Evolutionary conservation across 1,140 invertebrate genomes (phyloP).

Genomic region (Hyles vespertilio): DNA sequence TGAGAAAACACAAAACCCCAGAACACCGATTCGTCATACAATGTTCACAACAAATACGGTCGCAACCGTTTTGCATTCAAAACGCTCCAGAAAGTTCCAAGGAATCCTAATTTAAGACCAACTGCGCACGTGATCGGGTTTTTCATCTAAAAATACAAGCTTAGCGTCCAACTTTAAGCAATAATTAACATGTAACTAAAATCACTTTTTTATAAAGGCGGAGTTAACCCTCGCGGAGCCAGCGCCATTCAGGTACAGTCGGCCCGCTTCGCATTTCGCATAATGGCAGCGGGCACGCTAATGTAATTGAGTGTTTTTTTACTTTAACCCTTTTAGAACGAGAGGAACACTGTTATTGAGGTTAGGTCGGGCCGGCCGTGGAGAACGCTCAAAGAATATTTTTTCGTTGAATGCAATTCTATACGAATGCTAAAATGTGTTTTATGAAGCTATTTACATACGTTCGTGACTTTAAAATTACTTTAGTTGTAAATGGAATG

Average conservation of each 20-base stretch:
- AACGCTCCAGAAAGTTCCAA: too few relatives aligned
- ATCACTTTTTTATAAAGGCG: slow-evolving; percentile 4
- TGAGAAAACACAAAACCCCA: too few relatives aligned
- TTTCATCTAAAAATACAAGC: too few relatives aligned
- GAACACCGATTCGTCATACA: too few relatives aligned
- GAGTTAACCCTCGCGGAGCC: too few relatives aligned
- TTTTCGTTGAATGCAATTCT: slow-evolving; percentile 19
- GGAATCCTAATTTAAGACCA: too few relatives aligned
- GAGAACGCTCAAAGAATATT: slow-evolving; percentile 15
- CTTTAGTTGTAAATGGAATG: neutral
- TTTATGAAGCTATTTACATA: slow-evolving; percentile 17
- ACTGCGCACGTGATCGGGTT: too few relatives aligned
- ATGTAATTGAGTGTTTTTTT: slow-evolving; percentile 52
- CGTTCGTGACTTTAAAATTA: slow-evolving; percentile 6
- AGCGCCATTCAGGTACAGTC: slow-evolving; percentile 1
- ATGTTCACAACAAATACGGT: too few relatives aligned
- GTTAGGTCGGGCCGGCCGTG: slow-evolving; percentile 20
- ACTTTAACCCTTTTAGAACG: slow-evolving; percentile 30
- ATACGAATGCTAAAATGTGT: slow-evolving; percentile 15
- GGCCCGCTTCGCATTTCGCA: slow-evolving; percentile 37
- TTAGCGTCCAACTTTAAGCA: slow-evolving; percentile 5
- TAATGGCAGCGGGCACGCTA: slow-evolving; percentile 41
- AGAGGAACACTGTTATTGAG: slow-evolving; percentile 32
- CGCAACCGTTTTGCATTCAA: too few relatives aligned
- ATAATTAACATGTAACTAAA: slow-evolving; percentile 18